Conservation (phyloP, 2,113 vertebrate species). For the Capricornis sumatraensis region DNA sequence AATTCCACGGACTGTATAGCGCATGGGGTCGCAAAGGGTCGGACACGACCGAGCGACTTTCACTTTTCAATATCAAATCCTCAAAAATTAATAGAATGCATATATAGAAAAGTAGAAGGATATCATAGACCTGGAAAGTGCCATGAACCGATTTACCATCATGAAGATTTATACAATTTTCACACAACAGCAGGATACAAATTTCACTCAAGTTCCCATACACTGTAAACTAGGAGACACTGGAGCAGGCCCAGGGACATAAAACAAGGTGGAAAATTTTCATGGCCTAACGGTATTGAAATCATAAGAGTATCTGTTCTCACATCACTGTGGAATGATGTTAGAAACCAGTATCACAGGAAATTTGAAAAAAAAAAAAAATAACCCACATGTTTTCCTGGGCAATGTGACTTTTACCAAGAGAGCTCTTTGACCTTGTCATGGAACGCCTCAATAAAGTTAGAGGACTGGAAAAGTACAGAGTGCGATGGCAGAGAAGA, state of each 20-base stretch:
- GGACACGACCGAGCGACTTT: accelerated
- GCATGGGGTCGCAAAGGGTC: accelerated
- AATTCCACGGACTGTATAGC: accelerated
- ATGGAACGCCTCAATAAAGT: neutral
- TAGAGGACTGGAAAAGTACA: neutral
- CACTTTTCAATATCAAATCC: neutral
- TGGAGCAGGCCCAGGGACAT: neutral
- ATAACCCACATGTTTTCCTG: neutral
- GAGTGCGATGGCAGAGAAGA: accelerated
- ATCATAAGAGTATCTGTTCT: neutral
- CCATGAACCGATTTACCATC: neutral
- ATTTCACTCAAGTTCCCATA: neutral
- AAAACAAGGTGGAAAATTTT: neutral
- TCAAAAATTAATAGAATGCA: neutral
- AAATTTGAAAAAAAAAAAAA: neutral
- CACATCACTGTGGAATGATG: neutral
- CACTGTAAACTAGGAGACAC: neutral
- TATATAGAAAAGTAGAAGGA: neutral
- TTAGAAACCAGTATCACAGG: neutral
- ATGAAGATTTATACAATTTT: neutral
- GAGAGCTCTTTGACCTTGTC: neutral
- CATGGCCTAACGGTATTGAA: neutral
- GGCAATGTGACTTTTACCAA: neutral
- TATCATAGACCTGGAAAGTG: neutral
- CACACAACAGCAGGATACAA: neutral